A percentile compares a stretch with the other conserved stretches of the same genome.
phyloP scores from a whole-genome alignment of 2,113 vertebrate genomes.

The Menura novaehollandiae region DNA sequence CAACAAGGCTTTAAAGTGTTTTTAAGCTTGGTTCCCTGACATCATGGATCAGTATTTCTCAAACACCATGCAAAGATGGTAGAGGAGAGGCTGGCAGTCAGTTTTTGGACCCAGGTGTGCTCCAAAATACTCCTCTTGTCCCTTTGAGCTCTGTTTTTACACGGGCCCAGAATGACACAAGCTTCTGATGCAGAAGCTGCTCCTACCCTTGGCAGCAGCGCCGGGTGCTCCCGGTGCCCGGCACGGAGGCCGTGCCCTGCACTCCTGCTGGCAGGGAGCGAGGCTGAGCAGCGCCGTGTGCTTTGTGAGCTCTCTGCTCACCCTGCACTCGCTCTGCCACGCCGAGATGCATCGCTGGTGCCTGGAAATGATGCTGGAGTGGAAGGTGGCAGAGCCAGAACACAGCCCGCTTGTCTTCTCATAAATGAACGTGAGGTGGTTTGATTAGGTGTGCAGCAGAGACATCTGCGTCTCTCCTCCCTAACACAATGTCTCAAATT shows the following conservation, averaged over 20 bases:
- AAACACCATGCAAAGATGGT: neutral
- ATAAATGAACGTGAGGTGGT: neutral
- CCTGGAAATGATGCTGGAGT: neutral
- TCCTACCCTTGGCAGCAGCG: neutral
- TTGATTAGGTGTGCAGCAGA: constrained; percentile 30
- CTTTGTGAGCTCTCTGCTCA: neutral
- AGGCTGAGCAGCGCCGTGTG: neutral
- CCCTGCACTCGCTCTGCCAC: neutral
- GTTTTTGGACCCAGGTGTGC: neutral
- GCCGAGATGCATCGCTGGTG: neutral
- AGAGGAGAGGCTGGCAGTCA: neutral
- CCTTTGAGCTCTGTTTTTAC: neutral
- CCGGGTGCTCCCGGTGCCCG: neutral
- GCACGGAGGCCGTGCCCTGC: neutral
- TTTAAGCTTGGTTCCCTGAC: neutral
- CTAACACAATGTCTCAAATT: neutral
- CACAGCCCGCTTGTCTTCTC: neutral
- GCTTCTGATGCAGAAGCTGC: neutral
- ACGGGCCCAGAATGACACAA: neutral
- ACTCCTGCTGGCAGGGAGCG: neutral
- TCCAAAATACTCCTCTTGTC: neutral
- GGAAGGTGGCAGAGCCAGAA: neutral
- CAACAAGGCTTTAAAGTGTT: neutral
- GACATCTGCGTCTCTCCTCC: neutral
- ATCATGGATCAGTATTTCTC: neutral